Conservation (phyloP, 2,797 vertebrate genomes). For the Agapornis canus region DNA sequence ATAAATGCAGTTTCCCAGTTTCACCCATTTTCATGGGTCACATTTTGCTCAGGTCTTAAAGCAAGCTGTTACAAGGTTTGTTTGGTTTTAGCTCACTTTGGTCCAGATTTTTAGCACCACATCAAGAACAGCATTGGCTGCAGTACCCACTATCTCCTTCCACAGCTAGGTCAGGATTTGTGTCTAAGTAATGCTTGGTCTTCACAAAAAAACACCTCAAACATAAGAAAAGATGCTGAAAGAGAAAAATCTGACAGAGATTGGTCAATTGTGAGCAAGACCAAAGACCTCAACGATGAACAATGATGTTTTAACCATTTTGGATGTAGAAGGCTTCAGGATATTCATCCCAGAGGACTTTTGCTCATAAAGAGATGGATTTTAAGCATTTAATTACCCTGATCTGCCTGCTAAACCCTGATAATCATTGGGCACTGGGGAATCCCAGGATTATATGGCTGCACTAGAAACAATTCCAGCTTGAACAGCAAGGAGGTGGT, state of each 20-base stretch:
- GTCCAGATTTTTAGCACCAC: neutral
- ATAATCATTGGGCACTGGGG: neutral
- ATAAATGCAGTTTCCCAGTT: neutral
- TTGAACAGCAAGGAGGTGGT: neutral
- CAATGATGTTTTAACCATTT: fast-evolving
- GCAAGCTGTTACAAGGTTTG: neutral
- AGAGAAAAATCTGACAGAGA: neutral
- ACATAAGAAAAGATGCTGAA: neutral
- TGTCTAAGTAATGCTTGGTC: neutral
- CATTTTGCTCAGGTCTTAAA: neutral
- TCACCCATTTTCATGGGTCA: neutral
- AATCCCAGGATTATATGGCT: neutral
- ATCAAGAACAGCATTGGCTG: neutral
- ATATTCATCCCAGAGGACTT: neutral
- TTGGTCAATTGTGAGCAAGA: neutral
- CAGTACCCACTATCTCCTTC: neutral
- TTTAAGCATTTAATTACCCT: neutral
- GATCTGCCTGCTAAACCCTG: neutral
- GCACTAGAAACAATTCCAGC: neutral
- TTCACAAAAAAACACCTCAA: neutral
- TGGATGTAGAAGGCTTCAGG: neutral
- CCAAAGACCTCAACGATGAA: neutral
- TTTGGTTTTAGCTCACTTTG: neutral
- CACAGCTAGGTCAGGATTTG: neutral
- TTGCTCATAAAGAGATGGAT: neutral